These are phyloP conservation scores for Porites rus DNA, from an alignment of 92 coral and sea anemone species.

Conservation along the genomic window DNA sequence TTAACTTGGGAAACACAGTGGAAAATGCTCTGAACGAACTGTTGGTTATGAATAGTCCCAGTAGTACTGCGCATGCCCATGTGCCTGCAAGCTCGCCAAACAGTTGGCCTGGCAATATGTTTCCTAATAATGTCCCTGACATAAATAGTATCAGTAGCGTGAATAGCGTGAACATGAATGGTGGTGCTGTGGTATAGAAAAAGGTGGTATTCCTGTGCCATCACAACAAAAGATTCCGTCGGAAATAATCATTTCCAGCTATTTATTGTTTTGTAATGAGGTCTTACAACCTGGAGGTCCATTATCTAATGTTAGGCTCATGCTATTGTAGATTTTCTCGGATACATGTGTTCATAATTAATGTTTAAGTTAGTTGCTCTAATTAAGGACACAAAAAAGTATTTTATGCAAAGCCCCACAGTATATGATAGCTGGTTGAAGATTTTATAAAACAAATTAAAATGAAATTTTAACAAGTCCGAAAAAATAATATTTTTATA, in stretches of 20 bases:
- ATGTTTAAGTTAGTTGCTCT: too few species aligned
- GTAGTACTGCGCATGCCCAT: neutral
- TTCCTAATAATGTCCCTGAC: constrained; percentile 26
- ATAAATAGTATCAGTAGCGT: neutral
- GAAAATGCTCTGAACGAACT: constrained; percentile 84
- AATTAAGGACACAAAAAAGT: too few species aligned
- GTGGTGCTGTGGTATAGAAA: neutral
- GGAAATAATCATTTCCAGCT: neutral
- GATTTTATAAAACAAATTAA: too few species aligned
- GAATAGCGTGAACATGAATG: neutral
- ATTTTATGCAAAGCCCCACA: too few species aligned
- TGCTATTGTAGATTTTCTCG: too few species aligned
- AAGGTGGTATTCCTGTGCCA: neutral
- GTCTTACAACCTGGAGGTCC: too few species aligned
- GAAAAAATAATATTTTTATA: too few species aligned
- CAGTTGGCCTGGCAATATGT: constrained; percentile 26
- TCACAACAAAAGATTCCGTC: neutral
- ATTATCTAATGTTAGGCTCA: too few species aligned
- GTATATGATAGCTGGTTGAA: too few species aligned
- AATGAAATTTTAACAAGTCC: too few species aligned
- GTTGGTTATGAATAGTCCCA: constrained; percentile 37
- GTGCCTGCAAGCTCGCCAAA: constrained; percentile 15
- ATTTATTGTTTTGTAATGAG: too few species aligned
- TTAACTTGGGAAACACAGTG: constrained; percentile 78
- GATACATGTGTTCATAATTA: too few species aligned